Conservation (phyloP, 2,113 vertebrate genomes). For the Anguilla japonica region DNA sequence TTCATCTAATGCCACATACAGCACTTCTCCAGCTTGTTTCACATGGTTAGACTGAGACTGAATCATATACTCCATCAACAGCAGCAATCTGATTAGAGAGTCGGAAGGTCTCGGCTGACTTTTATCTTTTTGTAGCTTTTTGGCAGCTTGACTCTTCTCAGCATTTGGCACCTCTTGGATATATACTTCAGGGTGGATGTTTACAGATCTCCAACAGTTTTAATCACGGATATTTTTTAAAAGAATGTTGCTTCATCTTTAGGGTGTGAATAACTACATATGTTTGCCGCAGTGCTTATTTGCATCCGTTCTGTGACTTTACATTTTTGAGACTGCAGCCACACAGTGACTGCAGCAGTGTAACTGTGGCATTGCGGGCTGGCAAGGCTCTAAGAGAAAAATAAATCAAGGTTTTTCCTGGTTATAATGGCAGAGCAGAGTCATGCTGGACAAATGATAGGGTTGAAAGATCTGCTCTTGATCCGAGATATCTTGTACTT, state of each 20-base stretch:
- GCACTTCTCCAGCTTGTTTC: no score
- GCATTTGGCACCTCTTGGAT: neutral
- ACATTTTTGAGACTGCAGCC: neutral
- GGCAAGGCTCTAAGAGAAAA: neutral
- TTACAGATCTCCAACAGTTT: neutral
- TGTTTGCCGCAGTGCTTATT: neutral
- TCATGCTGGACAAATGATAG: constrained; percentile 37
- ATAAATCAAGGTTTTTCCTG: neutral
- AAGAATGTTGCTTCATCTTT: neutral
- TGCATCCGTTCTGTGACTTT: neutral
- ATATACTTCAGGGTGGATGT: neutral
- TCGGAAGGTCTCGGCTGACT: neutral
- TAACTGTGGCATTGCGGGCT: constrained; percentile 1
- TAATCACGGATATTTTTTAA: neutral
- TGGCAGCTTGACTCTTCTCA: neutral
- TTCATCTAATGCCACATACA: neutral
- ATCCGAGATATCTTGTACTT: constrained; percentile 37
- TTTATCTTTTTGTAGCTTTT: neutral
- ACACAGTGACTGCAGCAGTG: neutral
- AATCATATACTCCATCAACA: neutral
- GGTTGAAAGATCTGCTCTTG: constrained; percentile 32
- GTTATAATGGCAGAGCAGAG: neutral
- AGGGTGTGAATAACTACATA: constrained; percentile 3
- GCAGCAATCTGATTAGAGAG: neutral
- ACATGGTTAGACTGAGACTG: neutral